Conservation (phyloP, 2,888 invertebrate genomes). For the Sarcophaga rosellei region DNA sequence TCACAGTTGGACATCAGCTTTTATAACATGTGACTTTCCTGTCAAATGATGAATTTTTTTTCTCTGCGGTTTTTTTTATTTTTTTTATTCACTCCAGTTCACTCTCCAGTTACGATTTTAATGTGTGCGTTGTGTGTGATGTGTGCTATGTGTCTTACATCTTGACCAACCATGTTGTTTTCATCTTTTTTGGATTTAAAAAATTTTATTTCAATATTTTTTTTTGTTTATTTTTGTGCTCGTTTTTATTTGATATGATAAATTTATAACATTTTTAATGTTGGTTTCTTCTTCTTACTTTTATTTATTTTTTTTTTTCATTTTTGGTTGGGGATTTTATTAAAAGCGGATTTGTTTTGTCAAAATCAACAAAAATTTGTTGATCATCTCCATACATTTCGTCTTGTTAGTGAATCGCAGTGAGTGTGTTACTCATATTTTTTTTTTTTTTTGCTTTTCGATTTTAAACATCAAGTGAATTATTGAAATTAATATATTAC, state of each 20-base stretch:
- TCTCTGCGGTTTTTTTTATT: neutral
- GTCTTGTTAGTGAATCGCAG: constrained; percentile 9
- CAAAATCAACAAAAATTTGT: constrained; percentile 51
- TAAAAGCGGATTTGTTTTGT: constrained; percentile 65
- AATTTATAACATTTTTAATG: constrained; percentile 64
- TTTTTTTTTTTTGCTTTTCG: constrained; percentile 9
- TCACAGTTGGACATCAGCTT: constrained; percentile 66
- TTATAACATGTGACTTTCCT: constrained; percentile 63
- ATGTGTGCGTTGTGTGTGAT: neutral
- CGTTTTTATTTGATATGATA: constrained; percentile 43
- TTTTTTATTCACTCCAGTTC: too few relatives aligned
- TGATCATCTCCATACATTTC: constrained; percentile 46
- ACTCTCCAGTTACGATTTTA: too few relatives aligned
- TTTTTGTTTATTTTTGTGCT: constrained; percentile 11
- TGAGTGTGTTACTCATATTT: neutral
- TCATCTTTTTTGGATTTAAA: constrained; percentile 25
- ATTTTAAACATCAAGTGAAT: constrained; percentile 53
- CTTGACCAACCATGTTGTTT: constrained; percentile 52
- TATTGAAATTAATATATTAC: constrained; percentile 63
- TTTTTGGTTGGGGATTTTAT: too few relatives aligned
- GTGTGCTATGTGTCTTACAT: constrained; percentile 25
- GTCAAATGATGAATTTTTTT: constrained; percentile 60
- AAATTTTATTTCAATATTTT: constrained; percentile 12
- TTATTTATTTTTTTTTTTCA: constrained; percentile 33
- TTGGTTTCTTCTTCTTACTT: constrained; percentile 13